phyloP scores from a whole-genome alignment of 1,140 invertebrate species.

The Cotesia chilonis region DNA sequence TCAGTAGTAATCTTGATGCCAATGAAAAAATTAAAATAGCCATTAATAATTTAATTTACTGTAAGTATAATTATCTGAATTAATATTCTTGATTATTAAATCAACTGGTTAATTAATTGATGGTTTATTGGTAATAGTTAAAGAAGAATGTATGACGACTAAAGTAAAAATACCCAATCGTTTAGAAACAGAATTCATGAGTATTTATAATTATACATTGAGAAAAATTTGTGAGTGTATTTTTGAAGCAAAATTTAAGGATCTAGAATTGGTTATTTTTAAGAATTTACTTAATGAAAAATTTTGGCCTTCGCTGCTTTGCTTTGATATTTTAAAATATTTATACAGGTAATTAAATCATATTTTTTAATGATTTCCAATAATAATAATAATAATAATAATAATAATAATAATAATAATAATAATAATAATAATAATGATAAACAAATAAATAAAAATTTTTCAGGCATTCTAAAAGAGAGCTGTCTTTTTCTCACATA shows the following conservation, averaged over 20 bases:
- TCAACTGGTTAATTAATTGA: too few species aligned
- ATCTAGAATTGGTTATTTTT: constrained; percentile 15
- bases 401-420: not conserved
- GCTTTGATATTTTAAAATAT: constrained; percentile 20
- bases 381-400: not conserved
- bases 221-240: not conserved
- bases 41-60: too few species aligned
- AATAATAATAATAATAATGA: not conserved
- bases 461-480: not conserved
- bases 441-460: not conserved
- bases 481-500: not conserved
- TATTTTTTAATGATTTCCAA: not conserved
- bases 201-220: constrained; percentile 21
- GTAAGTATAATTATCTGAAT: too few species aligned
- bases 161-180: not conserved
- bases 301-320: constrained; percentile 22
- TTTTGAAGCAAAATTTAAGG: not conserved
- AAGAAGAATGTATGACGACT: not conserved
- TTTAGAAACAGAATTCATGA: not conserved
- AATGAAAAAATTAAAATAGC: too few species aligned
- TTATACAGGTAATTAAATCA: constrained; percentile 5
- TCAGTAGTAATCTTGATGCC: too few species aligned
- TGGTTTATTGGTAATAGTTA: not conserved
- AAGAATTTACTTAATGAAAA: constrained; percentile 23
- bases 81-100: too few species aligned